Evolutionary conservation across 2,888 invertebrate genomes (phyloP).

Genomic region (Ctenicera cuprea): DNA sequence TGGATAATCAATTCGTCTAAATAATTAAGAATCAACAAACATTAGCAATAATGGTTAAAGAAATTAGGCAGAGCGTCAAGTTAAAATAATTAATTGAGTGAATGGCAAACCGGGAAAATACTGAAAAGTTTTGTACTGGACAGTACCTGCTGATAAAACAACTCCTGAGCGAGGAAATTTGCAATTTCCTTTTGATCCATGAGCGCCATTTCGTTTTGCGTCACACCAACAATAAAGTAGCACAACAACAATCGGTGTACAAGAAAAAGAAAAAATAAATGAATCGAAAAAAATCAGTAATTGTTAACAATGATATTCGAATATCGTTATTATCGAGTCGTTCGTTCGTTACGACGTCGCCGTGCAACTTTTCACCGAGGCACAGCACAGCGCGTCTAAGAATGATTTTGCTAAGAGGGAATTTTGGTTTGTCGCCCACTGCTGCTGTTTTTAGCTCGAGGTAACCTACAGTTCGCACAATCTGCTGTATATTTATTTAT

Average conservation of each 20-base stretch:
- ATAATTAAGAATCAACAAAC: background rate
- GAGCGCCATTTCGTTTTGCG: constrained; percentile 66
- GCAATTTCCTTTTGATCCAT: constrained; percentile 91
- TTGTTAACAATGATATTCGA: constrained; percentile 58
- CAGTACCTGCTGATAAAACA: constrained; percentile 83
- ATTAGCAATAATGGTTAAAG: background rate
- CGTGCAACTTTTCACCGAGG: constrained; percentile 65
- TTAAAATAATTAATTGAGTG: too few relatives aligned
- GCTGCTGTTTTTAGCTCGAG: constrained; percentile 68
- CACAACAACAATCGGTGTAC: constrained; percentile 38
- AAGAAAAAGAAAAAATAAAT: constrained; percentile 37
- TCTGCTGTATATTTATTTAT: constrained; percentile 59
- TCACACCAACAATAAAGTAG: constrained; percentile 44
- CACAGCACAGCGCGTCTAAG: constrained; percentile 68
- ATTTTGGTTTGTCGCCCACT: constrained; percentile 71
- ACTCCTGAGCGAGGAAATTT: constrained; percentile 89
- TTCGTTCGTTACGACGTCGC: constrained; percentile 69
- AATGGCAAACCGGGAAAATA: background rate
- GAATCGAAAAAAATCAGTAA: constrained; percentile 52
- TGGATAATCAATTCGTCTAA: too few relatives aligned
- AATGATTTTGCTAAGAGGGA: constrained; percentile 69
- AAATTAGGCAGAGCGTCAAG: background rate
- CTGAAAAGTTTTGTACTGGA: background rate
- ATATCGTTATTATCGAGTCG: constrained; percentile 59
- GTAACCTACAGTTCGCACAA: constrained; percentile 67